Conservation (phyloP, 2,113 vertebrate genomes). For the Varanus komodoensis region DNA sequence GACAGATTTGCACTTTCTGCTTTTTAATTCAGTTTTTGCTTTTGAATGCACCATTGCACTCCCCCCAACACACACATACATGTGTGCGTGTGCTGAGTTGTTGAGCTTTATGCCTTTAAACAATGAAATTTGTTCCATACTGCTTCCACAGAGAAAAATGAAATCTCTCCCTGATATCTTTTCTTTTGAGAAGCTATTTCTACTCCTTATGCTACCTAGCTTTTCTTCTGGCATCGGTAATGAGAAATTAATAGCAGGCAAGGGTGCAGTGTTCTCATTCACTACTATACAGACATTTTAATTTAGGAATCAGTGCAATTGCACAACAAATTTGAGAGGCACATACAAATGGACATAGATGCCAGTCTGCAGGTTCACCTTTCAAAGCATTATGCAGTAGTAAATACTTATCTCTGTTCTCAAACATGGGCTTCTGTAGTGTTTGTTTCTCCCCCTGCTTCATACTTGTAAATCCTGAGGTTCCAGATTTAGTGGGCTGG, state of each 20-base stretch:
- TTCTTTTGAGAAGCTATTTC: neutral
- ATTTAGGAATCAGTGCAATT: conserved; percentile 14
- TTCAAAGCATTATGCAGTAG: conserved; percentile 16
- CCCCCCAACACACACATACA: neutral
- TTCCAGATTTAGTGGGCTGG: conserved; percentile 13
- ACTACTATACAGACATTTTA: neutral
- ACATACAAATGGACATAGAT: conserved; percentile 19
- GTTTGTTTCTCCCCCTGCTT: neutral
- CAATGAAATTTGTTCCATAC: neutral
- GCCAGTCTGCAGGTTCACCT: neutral
- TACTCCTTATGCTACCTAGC: neutral
- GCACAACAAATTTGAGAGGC: conserved; percentile 18
- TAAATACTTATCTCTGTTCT: neutral
- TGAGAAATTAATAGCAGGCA: neutral
- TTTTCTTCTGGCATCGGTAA: neutral
- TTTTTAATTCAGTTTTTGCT: neutral
- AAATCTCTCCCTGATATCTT: neutral
- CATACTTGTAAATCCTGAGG: neutral
- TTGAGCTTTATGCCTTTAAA: conserved; percentile 5
- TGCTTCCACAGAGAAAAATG: neutral
- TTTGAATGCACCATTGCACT: neutral
- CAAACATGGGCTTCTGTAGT: neutral
- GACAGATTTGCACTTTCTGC: neutral
- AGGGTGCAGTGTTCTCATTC: neutral
- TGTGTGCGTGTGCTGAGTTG: neutral